Evolutionary conservation across 2,888 invertebrate species (phyloP).

Genomic region (Stratiomys singularior): DNA sequence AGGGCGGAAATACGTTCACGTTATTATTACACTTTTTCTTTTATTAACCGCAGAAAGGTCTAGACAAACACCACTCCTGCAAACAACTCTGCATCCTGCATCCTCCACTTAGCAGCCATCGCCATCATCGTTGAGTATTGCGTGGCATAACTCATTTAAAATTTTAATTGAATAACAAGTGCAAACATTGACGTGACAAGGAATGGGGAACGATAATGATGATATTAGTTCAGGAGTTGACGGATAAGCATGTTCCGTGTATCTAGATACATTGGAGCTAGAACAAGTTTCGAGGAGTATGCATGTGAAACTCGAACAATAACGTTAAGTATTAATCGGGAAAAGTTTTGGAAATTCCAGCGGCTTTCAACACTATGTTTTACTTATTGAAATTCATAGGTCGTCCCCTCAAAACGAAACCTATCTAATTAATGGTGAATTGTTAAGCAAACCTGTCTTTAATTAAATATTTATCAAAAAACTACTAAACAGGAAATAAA

Average conservation of each 20-base stretch:
- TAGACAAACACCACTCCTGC: not conserved
- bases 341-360: too few relatives aligned
- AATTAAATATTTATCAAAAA: too few relatives aligned
- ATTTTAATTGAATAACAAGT: constrained; percentile 12
- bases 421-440: too few relatives aligned
- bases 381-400: too few relatives aligned
- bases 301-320: too few relatives aligned
- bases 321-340: too few relatives aligned
- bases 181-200: constrained; percentile 1
- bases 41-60: constrained; percentile 8
- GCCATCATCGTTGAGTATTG: not conserved
- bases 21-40: constrained; percentile 6
- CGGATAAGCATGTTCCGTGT: not conserved
- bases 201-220: constrained; percentile 2
- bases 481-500: too few relatives aligned
- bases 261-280: too few relatives aligned
- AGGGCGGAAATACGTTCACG: not conserved
- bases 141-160: constrained; percentile 8
- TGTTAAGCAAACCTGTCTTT: too few relatives aligned
- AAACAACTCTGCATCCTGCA: not conserved
- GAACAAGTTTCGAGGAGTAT: too few relatives aligned
- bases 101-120: not conserved
- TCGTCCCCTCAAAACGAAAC: too few relatives aligned
- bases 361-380: too few relatives aligned
- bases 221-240: constrained; percentile 2